Base-by-base conservation (phyloP, 2,113 vertebrate species). In the Macaca fascicularis region DNA sequence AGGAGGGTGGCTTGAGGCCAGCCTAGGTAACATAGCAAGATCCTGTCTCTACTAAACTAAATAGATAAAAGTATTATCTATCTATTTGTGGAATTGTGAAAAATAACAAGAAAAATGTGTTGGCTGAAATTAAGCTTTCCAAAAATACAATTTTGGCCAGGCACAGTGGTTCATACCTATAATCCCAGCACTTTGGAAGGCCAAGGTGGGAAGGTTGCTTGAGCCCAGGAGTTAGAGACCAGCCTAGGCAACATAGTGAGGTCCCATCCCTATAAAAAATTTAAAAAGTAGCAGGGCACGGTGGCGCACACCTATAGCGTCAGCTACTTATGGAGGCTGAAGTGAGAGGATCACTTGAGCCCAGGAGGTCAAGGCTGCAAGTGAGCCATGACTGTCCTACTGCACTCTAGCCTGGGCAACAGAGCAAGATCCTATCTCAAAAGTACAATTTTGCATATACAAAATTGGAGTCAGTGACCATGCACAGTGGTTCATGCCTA, bases 11-110 rank as follows among this genome's bases (percentile, higher is more conserved):
- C 75, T 76, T 76, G 75, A 48, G 75, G 75, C 43, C 75, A 17
- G 13, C 25, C 43, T 76, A 43, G 75, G 27, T 27, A 76, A 48
- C 64, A 67, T 32, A 69, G 64, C 30, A 69, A 69, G 64, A 69
- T 35, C 13, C 32, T 69, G 32, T 35, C 13, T 14, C 64, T 32
- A 69, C 32, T 45, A 25, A 76, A 40, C 40, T 43, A 75, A 75
- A 75, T 75, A 75, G 40, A 75, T 43, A 27, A 12, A 72, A 43
- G 11, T 43, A 43, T 45, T 45, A 32, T 30, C 27, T 90, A 52
- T 85, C 38, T 93, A 32, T 86, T 79, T 95, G 23, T 87, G 84
- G 50, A 93, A 94, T 67, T 90, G 22, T 78, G 45, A 95, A 97
- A 55, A 82, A 40, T 74, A 64, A 45, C 27, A 61, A 92, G 88